Conservation (phyloP, 2,113 vertebrate genomes). For the Grammomys surdaster region DNA sequence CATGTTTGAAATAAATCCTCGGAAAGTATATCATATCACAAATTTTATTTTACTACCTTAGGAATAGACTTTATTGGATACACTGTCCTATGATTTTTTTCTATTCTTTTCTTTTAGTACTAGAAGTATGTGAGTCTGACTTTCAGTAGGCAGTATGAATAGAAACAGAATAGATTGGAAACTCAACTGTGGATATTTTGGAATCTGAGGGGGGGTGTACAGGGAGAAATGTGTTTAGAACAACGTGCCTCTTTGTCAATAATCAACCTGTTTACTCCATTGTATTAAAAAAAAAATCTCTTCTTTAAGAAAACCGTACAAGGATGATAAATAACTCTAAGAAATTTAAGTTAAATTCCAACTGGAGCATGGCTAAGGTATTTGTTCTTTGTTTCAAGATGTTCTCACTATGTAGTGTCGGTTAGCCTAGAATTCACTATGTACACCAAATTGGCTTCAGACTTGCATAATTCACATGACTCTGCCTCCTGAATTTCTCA, state of each 20-base stretch:
- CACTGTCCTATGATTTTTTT: background rate
- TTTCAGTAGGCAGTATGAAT: background rate
- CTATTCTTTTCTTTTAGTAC: conserved; percentile 3
- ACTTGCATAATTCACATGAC: background rate
- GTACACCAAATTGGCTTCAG: background rate
- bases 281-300: background rate
- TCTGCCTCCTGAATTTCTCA: background rate
- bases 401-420: background rate
- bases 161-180: background rate
- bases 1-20: background rate
- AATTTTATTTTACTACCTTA: background rate
- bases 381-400: background rate
- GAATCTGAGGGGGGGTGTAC: background rate
- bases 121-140: background rate
- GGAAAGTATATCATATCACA: background rate
- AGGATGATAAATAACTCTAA: background rate
- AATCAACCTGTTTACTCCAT: background rate
- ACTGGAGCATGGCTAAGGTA: background rate
- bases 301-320: conserved; percentile 4
- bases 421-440: background rate
- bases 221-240: background rate
- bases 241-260: background rate
- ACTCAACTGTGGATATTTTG: background rate
- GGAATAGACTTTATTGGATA: background rate
- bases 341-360: background rate